Percentiles rank a stretch among this genome's conserved stretches.
These are phyloP conservation scores for Amiota minor DNA, from an alignment of 2,888 invertebrate species.

Conservation along the genomic window DNA sequence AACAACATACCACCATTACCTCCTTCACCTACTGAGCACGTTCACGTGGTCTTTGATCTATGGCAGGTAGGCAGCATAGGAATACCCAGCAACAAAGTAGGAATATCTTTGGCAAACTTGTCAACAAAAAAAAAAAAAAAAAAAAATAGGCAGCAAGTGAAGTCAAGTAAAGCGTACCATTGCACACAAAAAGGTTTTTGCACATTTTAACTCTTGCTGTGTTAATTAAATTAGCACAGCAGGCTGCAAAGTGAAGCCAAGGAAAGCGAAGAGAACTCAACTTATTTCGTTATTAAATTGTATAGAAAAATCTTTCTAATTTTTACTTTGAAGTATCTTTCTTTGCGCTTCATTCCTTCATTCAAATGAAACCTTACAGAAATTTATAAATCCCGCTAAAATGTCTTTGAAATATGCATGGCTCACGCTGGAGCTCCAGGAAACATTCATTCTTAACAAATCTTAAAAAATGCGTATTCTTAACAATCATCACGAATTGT, in stretches of 20 bases:
- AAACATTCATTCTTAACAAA: too few relatives aligned
- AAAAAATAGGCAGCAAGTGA: constrained; percentile 1
- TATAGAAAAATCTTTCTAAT: constrained; percentile 2
- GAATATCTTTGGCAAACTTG: background rate
- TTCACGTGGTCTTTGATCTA: background rate
- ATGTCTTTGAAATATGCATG: too few relatives aligned
- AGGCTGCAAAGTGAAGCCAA: constrained; percentile 31
- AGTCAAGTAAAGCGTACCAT: constrained; percentile 7
- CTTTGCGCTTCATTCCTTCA: too few relatives aligned
- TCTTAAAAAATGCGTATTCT: too few relatives aligned
- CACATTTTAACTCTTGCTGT: constrained; percentile 41
- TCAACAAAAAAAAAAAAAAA: background rate
- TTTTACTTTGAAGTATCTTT: too few relatives aligned
- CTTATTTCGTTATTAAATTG: constrained; percentile 13
- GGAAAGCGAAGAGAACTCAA: constrained; percentile 36
- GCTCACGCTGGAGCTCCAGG: too few relatives aligned
- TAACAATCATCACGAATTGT: too few relatives aligned
- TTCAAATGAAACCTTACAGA: too few relatives aligned
- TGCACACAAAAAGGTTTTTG: constrained; percentile 39
- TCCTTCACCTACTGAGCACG: constrained; percentile 12
- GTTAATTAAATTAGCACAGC: constrained; percentile 61
- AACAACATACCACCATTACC: constrained; percentile 20
- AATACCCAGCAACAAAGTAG: too few relatives aligned
- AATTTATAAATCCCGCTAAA: too few relatives aligned
- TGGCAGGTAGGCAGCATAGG: background rate